Conservation (phyloP, 2,797 vertebrate genomes). For the Cuculus canorus region DNA sequence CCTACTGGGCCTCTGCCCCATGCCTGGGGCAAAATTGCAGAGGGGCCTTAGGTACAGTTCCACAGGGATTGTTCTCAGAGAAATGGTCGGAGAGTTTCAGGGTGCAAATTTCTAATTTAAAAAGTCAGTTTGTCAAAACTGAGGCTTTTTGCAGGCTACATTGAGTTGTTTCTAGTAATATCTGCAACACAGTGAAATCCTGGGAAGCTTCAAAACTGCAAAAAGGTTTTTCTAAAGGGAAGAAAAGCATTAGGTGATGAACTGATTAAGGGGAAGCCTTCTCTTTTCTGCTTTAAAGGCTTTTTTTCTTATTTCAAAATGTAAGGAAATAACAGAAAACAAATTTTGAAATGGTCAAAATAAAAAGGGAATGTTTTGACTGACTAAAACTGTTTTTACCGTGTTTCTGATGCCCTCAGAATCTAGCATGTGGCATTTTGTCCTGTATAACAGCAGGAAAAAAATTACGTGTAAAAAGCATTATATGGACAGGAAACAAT, state of each 20-base stretch:
- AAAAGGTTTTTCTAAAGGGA: not conserved
- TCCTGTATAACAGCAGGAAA: not conserved
- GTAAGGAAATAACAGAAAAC: not conserved
- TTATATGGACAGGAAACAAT: not conserved
- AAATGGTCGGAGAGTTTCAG: not conserved
- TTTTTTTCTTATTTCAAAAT: not conserved
- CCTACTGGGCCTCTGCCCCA: constrained; percentile 20
- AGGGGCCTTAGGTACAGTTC: not conserved
- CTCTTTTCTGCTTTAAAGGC: not conserved
- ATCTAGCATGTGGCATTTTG: not conserved
- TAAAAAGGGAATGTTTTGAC: not conserved
- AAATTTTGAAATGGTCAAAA: not conserved
- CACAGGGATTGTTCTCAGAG: not conserved
- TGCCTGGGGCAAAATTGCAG: not conserved
- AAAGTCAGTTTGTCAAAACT: not conserved
- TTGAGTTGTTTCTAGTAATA: not conserved
- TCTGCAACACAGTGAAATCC: not conserved
- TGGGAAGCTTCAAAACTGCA: not conserved
- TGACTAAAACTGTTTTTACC: not conserved
- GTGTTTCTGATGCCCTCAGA: not conserved
- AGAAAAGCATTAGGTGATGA: not conserved
- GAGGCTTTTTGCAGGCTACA: not conserved
- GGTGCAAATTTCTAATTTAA: not conserved
- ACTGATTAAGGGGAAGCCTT: not conserved
- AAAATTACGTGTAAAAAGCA: not conserved